Percentiles rank a stretch among this genome's conserved stretches.
These are phyloP conservation scores for Platyrinchus mystaceus DNA, from an alignment of 2,797 vertebrate genomes.

Conservation along the genomic window DNA sequence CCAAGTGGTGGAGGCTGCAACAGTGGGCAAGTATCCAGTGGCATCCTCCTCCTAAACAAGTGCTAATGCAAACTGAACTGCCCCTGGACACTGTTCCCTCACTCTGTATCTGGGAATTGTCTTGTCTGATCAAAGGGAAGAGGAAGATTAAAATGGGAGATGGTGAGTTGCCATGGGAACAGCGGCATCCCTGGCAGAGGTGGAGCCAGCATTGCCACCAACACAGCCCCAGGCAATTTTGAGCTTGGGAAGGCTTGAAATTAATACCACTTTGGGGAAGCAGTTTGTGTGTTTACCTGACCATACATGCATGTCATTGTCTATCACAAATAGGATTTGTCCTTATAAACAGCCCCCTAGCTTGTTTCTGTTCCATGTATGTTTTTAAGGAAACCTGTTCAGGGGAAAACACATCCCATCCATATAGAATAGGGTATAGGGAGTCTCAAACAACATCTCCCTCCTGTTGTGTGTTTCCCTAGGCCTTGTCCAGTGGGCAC, in stretches of 20 bases:
- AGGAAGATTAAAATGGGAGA: slow-evolving; percentile 5
- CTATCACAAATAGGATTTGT: background rate
- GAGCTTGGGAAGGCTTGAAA: slow-evolving; percentile 11
- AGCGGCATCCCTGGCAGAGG: slow-evolving; percentile 19
- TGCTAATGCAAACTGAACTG: background rate
- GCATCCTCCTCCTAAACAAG: background rate
- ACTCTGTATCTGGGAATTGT: background rate
- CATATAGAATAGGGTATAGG: accelerated
- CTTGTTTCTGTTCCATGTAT: background rate
- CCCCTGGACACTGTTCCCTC: background rate
- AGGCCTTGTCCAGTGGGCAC: background rate
- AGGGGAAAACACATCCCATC: background rate
- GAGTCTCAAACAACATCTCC: background rate
- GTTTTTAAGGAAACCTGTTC: background rate
- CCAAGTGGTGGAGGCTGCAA: background rate
- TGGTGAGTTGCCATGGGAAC: slow-evolving; percentile 65
- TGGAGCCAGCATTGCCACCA: background rate
- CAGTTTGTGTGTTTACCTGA: background rate
- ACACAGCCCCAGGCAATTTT: background rate
- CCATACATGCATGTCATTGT: background rate
- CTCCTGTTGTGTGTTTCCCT: background rate
- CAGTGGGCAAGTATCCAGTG: background rate
- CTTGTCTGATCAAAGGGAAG: background rate
- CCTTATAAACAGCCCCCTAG: background rate
- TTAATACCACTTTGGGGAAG: background rate